Percentiles rank a stretch among this genome's conserved stretches.
Evolutionary conservation across 2,888 invertebrate genomes (phyloP).

Genomic region (Candidula unifasciata): DNA sequence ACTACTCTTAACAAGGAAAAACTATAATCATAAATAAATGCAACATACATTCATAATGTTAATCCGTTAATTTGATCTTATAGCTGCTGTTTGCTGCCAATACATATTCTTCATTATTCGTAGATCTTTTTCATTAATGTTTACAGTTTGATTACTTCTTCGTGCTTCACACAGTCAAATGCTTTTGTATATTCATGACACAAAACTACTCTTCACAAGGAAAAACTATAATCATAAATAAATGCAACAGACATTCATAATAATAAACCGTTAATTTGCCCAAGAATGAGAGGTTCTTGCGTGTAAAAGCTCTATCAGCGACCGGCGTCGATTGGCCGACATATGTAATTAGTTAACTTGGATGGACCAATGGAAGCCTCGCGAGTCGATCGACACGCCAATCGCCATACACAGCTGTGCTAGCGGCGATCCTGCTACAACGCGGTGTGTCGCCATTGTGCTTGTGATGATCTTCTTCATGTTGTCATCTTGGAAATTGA

Average conservation of each 20-base stretch:
- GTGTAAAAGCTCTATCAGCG: slow-evolving; percentile 32
- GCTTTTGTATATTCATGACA: too few relatives aligned
- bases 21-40: neutral
- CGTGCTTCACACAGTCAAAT: too few relatives aligned
- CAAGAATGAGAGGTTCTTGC: slow-evolving; percentile 4
- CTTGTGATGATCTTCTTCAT: slow-evolving; percentile 38
- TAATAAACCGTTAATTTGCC: neutral
- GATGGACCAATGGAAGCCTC: slow-evolving; percentile 52
- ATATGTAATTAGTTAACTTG: slow-evolving; percentile 51
- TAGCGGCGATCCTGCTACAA: slow-evolving; percentile 47
- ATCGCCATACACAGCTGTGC: slow-evolving; percentile 55
- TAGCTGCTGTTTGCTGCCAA: too few relatives aligned
- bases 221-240: neutral
- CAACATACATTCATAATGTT: neutral
- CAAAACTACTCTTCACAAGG: too few relatives aligned
- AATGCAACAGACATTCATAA: neutral
- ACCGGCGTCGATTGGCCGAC: slow-evolving; percentile 46
- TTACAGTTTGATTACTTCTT: too few relatives aligned
- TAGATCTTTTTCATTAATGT: too few relatives aligned
- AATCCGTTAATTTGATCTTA: neutral
- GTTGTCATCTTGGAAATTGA: slow-evolving; percentile 42
- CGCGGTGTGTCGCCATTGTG: slow-evolving; percentile 59
- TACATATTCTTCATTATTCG: too few relatives aligned
- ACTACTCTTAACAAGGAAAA: too few relatives aligned
- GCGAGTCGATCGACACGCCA: slow-evolving; percentile 54